A percentile compares a stretch with the other conserved stretches of the same genome.
Conservation (phyloP, 2,888 invertebrate species). For the Agrotis ipsilon region DNA sequence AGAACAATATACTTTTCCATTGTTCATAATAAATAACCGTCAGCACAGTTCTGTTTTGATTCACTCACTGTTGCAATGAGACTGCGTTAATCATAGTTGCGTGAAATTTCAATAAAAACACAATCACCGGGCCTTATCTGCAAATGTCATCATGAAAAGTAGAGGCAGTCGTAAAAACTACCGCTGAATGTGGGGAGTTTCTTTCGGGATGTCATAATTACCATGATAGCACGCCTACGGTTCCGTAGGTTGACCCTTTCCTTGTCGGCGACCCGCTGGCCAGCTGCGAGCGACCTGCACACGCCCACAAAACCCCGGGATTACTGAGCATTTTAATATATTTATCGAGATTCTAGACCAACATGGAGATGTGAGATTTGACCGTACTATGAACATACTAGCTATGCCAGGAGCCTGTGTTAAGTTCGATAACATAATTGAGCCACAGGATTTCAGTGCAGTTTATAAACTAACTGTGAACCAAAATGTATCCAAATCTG, state of each 20-base stretch:
- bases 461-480: too few relatives aligned
- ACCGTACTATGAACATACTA: background rate
- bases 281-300: conserved; percentile 63
- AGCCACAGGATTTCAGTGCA: too few relatives aligned
- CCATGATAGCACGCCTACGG: conserved; percentile 72
- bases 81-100: conserved; percentile 52
- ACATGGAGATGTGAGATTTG: conserved; percentile 23
- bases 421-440: too few relatives aligned
- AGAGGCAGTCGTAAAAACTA: conserved; percentile 67
- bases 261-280: conserved; percentile 66
- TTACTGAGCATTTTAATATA: conserved; percentile 62
- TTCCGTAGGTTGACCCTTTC: conserved; percentile 77
- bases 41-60: conserved; percentile 20
- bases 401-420: too few relatives aligned
- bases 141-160: conserved; percentile 56
- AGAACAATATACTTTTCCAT: conserved; percentile 57
- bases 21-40: conserved; percentile 15
- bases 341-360: conserved; percentile 40
- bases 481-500: too few relatives aligned
- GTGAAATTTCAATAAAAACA: conserved; percentile 70
- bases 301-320: conserved; percentile 67
- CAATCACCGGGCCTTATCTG: conserved; percentile 62
- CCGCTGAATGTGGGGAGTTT: conserved; percentile 65
- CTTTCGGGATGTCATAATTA: conserved; percentile 77
- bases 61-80: conserved; percentile 58